A percentile compares a stretch with the other conserved stretches of the same genome.
Evolutionary conservation across 2,113 vertebrate genomes (phyloP).

Genomic region (Poicephalus meyeri): DNA sequence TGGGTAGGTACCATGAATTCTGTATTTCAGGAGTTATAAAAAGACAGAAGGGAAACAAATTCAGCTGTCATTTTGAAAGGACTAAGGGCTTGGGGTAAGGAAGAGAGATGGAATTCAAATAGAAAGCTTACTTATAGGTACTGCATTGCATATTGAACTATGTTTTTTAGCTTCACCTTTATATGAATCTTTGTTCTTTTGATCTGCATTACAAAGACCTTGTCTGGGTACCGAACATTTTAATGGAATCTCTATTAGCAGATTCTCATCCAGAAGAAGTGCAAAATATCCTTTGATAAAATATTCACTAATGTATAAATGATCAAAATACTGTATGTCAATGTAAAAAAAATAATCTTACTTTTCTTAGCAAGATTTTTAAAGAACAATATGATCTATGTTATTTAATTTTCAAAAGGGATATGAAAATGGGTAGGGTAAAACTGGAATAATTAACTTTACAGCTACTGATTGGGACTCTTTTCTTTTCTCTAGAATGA

Average conservation of each 20-base stretch:
- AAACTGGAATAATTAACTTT: neutral
- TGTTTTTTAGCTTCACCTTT: neutral
- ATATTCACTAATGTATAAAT: conserved; percentile 53
- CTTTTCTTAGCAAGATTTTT: conserved; percentile 5
- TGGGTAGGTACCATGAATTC: neutral
- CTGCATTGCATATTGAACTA: neutral
- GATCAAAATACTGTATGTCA: conserved; percentile 35
- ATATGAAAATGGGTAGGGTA: neutral
- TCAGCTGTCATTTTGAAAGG: neutral
- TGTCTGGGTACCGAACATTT: neutral
- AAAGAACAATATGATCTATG: neutral
- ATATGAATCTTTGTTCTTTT: conserved; percentile 49
- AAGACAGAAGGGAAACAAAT: neutral
- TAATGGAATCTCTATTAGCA: conserved; percentile 29
- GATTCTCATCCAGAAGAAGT: neutral
- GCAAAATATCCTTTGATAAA: conserved; percentile 57
- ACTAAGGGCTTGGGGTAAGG: neutral
- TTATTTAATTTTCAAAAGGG: conserved; percentile 33
- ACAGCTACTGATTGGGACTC: neutral
- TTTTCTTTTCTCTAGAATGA: conserved; percentile 82
- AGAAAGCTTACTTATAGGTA: neutral
- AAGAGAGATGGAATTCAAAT: neutral
- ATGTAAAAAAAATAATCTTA: neutral
- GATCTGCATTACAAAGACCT: conserved; percentile 32
- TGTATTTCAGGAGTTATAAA: neutral